Evolutionary conservation across 2,888 invertebrate genomes (phyloP).

Genomic region (Sinodicranocentrus sp.): DNA sequence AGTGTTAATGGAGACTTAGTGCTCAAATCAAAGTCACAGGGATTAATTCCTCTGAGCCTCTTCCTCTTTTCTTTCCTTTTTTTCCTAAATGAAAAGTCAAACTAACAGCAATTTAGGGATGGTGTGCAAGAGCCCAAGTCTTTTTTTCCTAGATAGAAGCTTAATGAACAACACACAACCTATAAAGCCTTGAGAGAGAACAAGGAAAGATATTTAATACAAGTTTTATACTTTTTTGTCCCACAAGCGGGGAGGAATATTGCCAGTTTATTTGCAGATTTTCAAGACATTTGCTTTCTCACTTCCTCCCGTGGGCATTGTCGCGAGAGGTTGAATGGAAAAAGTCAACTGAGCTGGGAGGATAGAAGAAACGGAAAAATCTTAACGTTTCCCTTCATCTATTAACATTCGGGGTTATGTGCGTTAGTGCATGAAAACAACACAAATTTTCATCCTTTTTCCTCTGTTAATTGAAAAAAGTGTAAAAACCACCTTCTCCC

Average conservation of each 20-base stretch:
- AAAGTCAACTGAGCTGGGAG: background rate
- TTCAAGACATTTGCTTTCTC: slow-evolving; percentile 16
- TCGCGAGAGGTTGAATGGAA: background rate
- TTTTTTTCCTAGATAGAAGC: background rate
- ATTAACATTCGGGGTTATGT: too few species aligned
- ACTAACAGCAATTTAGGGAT: slow-evolving; percentile 71
- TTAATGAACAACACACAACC: too few species aligned
- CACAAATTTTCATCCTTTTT: too few species aligned
- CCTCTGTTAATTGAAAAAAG: too few species aligned
- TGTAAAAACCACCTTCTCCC: too few species aligned
- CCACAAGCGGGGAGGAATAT: too few species aligned
- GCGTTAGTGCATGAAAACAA: too few species aligned
- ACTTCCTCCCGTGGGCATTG: background rate
- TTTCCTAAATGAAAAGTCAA: slow-evolving; percentile 76
- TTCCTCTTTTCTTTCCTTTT: slow-evolving; percentile 19
- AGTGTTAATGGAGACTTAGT: slow-evolving; percentile 77
- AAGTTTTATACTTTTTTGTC: too few species aligned
- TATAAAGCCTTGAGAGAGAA: too few species aligned
- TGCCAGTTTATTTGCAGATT: slow-evolving; percentile 47
- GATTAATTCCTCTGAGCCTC: slow-evolving; percentile 74
- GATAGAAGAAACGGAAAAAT: too few species aligned
- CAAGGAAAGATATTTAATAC: too few species aligned
- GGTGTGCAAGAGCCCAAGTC: background rate
- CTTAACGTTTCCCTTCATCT: too few species aligned
- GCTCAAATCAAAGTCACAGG: slow-evolving; percentile 76